Evolutionary conservation across 2,888 invertebrate genomes (phyloP), one percentile per base, ranked within the genome.

Genomic region (Melinaea menophilus): DNA sequence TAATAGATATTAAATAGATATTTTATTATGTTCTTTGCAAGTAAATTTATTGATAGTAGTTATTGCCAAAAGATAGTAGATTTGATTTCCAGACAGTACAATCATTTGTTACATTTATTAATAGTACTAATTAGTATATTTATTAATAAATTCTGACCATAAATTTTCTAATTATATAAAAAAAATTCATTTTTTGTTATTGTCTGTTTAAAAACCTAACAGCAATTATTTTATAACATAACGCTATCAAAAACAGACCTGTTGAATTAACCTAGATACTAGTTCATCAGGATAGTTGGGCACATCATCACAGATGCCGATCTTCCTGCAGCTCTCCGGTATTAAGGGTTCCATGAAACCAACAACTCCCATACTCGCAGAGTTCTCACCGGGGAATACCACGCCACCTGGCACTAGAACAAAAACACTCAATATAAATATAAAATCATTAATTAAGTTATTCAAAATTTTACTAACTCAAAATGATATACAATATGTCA

Each of bases 351-450:
- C 64, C 68, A 64, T 54, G 70, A 68, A 5, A 69, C 62, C 5
- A 68, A 54, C 45, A 33, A 46, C 57, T 35, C 62, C 56, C 13
- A 11, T 69, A 56, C 0, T 62, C 31, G 34, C 66, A 69, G 1
- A 73, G 70, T 0, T 77, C 75, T 7, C 75, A 80, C 84, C 86
- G 0, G 86, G 86, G 66, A 88, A 87, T 5, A 85, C 78, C 13
- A 88, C 78, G 7, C 67, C 51, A 9, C 51, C 51, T 7, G 51
- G 31, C 4, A 31, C 51, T 51, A 31, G 22, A 51, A 51, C 7
- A 22, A 4, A 51, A 7, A 51, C 22, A 11, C 31, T 31, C 31
- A 3, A 13, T 4, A 4, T 13, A 0, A 13, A n/a, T 46, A n/a
- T 46, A 22, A 22, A 22, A 22, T 12, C 11, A 9, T 45, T 45